Percentiles rank a stretch among this genome's conserved stretches.
Conservation (phyloP, 2,113 vertebrate species). For the Pavo muticus region DNA sequence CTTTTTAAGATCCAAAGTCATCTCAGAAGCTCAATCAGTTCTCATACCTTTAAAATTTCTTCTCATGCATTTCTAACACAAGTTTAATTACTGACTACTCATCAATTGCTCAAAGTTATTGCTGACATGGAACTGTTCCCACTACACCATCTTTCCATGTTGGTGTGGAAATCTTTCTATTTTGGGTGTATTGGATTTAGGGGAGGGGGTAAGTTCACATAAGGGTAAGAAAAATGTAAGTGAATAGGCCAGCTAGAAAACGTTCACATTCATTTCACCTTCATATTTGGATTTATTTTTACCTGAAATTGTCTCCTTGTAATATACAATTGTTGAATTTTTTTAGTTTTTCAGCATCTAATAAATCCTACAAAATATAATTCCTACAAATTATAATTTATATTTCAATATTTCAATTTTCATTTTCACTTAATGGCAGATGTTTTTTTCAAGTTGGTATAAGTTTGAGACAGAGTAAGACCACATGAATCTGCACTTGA, state of each 20-base stretch:
- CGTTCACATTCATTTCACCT: not conserved
- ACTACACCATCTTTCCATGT: not conserved
- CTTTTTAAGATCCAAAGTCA: not conserved
- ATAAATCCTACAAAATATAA: not conserved
- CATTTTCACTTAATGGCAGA: not conserved
- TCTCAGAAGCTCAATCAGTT: not conserved
- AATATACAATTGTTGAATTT: not conserved
- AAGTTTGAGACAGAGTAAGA: not conserved
- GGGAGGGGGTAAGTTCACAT: not conserved
- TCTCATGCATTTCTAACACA: not conserved
- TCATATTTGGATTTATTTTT: not conserved
- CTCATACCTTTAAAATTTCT: not conserved
- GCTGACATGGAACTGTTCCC: not conserved
- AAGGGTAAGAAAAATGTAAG: not conserved
- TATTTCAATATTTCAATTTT: not conserved
- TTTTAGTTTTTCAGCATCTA: not conserved
- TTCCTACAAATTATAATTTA: not conserved
- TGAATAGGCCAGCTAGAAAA: not conserved
- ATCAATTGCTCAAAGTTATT: not conserved
- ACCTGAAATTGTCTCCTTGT: not conserved
- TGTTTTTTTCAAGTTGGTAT: not conserved
- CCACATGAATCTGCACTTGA: not conserved
- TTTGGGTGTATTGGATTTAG: not conserved
- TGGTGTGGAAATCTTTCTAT: not conserved
- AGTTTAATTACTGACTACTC: not conserved